Conservation (phyloP, 2,113 vertebrate genomes). For the Ammospiza caudacuta region DNA sequence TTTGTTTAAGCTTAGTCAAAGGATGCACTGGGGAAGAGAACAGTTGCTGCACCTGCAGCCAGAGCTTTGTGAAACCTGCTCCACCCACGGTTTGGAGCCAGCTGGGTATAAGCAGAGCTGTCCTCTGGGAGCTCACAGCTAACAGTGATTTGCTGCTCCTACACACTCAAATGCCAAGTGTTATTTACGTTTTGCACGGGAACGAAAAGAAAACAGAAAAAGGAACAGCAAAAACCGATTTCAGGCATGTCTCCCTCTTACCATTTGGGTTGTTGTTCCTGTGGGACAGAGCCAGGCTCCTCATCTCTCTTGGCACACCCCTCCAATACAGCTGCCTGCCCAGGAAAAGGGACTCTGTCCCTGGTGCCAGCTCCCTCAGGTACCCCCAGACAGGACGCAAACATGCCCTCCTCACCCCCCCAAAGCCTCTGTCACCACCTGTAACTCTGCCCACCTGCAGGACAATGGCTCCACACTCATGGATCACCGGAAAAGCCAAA, state of each 20-base stretch:
- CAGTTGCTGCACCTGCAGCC: neutral
- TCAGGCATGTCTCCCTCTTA: neutral
- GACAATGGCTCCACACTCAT: accelerated
- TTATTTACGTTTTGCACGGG: neutral
- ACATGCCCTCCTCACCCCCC: accelerated
- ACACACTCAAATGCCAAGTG: neutral
- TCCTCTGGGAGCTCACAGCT: neutral
- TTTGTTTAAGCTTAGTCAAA: neutral
- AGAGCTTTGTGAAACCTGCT: neutral
- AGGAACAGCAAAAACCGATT: neutral
- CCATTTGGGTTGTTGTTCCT: neutral
- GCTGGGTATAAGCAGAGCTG: neutral
- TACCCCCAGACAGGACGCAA: neutral
- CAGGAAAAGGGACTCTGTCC: neutral
- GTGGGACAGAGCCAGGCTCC: neutral
- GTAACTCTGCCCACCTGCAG: neutral
- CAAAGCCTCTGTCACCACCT: neutral
- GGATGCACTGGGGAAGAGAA: neutral
- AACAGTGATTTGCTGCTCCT: neutral
- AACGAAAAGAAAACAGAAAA: neutral
- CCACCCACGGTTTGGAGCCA: neutral
- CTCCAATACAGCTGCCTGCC: neutral
- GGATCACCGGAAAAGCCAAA: neutral
- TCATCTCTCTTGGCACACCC: neutral
- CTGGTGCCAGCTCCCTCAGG: neutral